These are phyloP conservation scores for Epistrophe grossulariae DNA, from an alignment of 2,888 invertebrate species.

Conservation along the genomic window DNA sequence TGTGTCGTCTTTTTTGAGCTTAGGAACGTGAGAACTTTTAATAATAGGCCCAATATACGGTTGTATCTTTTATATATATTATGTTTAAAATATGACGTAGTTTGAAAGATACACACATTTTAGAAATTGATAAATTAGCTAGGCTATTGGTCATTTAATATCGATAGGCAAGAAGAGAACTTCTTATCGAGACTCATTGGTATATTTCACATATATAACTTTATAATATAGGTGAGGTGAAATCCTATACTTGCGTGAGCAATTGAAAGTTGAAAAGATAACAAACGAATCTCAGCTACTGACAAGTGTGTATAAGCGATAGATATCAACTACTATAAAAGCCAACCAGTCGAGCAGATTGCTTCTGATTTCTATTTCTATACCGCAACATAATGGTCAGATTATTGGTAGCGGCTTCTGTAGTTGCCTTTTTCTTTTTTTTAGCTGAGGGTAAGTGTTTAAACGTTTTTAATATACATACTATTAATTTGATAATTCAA, in stretches of 20 bases:
- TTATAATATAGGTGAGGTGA: constrained; percentile 23
- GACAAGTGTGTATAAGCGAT: constrained; percentile 6
- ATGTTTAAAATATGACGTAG: not conserved
- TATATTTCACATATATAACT: not conserved
- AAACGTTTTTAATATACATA: not conserved
- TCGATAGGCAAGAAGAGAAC: not conserved
- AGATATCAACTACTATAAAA: constrained; percentile 53
- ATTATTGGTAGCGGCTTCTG: constrained; percentile 20
- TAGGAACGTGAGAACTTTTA: not conserved
- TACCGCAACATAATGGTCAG: constrained; percentile 47
- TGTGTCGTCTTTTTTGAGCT: not conserved
- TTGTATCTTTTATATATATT: not conserved
- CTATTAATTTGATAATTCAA: not conserved
- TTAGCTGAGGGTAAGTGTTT: constrained; percentile 47
- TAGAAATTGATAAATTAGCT: constrained; percentile 8
- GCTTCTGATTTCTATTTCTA: constrained; percentile 46
- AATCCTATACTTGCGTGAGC: not conserved
- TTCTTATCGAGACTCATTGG: constrained; percentile 34
- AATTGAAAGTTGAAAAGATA: constrained; percentile 62
- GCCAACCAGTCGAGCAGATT: not conserved
- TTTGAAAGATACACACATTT: not conserved
- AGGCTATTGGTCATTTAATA: not conserved
- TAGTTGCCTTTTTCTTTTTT: constrained; percentile 33
- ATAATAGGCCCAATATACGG: not conserved
- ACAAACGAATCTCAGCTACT: constrained; percentile 30